Evolutionary conservation across 2,888 invertebrate species (phyloP).

Genomic region (Monochamus alternatus): DNA sequence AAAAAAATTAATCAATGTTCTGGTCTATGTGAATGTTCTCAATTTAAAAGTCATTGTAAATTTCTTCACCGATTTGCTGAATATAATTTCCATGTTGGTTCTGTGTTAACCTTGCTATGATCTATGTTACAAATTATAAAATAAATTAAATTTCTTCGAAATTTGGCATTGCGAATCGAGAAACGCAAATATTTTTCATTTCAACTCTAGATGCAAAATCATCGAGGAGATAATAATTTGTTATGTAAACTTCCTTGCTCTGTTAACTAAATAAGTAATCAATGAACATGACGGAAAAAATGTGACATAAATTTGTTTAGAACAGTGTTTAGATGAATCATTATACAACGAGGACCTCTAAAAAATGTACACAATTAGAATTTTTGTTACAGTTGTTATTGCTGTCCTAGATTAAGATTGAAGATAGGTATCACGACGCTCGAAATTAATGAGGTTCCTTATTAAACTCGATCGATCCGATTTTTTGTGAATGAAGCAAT

Average conservation of each 20-base stretch:
- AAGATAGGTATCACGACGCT: not conserved
- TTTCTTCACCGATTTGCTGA: too few species aligned
- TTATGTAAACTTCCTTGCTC: not conserved
- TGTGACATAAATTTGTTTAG: not conserved
- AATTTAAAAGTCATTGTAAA: too few species aligned
- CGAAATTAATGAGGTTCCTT: not conserved
- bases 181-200: too few species aligned
- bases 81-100: too few species aligned
- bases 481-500: slow-evolving; percentile 10
- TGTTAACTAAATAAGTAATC: not conserved
- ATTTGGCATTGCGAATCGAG: too few species aligned
- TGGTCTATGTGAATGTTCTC: too few species aligned
- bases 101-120: too few species aligned
- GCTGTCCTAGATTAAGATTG: slow-evolving; percentile 10
- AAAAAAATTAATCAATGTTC: too few species aligned
- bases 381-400: slow-evolving; percentile 1
- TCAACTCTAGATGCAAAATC: too few species aligned
- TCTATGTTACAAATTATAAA: too few species aligned
- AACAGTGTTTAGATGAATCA: slow-evolving; percentile 3
- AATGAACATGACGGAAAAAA: not conserved
- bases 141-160: too few species aligned
- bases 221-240: too few species aligned
- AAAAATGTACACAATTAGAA: slow-evolving; percentile 4
- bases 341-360: slow-evolving; percentile 3
- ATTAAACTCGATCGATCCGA: not conserved